Conservation (phyloP, 2,888 invertebrate species). For the Allophyes oxyacanthae region DNA sequence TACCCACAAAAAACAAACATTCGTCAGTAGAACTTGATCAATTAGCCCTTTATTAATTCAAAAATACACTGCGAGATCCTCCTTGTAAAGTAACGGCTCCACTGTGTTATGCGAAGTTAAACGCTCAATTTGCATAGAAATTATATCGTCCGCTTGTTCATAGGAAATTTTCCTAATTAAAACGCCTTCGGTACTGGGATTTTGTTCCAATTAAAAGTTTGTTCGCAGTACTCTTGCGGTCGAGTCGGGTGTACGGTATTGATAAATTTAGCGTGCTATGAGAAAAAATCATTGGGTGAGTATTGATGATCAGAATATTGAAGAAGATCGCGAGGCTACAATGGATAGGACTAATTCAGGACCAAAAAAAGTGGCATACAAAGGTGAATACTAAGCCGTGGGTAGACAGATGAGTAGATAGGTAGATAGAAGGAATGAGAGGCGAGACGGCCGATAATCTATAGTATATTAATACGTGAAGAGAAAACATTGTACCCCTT, state of each 20-base stretch:
- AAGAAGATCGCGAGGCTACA: too few species aligned
- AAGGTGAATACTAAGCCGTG: too few species aligned
- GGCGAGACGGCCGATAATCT: too few species aligned
- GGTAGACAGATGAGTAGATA: too few species aligned
- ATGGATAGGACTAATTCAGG: too few species aligned
- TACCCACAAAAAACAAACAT: slow-evolving; percentile 36
- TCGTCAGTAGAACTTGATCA: slow-evolving; percentile 58
- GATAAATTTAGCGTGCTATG: slow-evolving; percentile 62
- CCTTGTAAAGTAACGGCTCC: slow-evolving; percentile 60
- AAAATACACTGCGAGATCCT: slow-evolving; percentile 64
- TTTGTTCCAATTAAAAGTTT: slow-evolving; percentile 88
- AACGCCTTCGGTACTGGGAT: slow-evolving; percentile 86
- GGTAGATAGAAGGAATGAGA: too few species aligned
- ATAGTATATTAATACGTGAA: too few species aligned
- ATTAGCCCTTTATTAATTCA: slow-evolving; percentile 71
- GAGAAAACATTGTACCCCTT: too few species aligned
- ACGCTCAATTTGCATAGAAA: slow-evolving; percentile 88
- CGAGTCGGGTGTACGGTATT: slow-evolving; percentile 68
- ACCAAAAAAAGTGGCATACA: too few species aligned
- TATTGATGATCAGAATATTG: slow-evolving; percentile 10
- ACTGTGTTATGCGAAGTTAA: slow-evolving; percentile 83
- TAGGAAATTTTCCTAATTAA: slow-evolving; percentile 88
- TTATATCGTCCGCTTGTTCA: slow-evolving; percentile 87
- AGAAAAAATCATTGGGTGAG: slow-evolving; percentile 18
- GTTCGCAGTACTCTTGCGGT: slow-evolving; percentile 54